Evolutionary conservation across 2,113 vertebrate genomes (phyloP).

Genomic region (Dromiciops gliroides): DNA sequence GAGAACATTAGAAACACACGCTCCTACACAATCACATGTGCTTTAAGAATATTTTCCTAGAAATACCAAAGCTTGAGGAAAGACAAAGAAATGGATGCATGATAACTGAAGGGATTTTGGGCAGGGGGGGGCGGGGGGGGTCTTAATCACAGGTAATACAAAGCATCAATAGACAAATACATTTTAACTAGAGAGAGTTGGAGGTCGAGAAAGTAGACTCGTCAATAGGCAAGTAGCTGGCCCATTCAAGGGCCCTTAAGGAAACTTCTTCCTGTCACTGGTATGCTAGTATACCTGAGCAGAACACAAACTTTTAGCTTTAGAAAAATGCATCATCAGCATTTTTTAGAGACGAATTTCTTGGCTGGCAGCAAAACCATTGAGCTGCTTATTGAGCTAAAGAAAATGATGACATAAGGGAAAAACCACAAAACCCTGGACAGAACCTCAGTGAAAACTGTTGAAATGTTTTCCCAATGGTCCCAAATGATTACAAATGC

Average conservation of each 20-base stretch:
- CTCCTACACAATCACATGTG: not conserved
- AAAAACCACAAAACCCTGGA: not conserved
- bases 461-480: not conserved
- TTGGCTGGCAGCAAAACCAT: not conserved
- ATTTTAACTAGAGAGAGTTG: not conserved
- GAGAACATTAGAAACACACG: not conserved
- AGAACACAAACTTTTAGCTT: not conserved
- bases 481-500: not conserved
- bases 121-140: no score
- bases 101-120: not conserved
- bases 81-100: not conserved
- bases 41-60: not conserved
- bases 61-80: not conserved
- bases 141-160: not conserved
- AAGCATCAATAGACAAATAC: not conserved
- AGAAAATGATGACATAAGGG: not conserved
- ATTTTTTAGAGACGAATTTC: conserved; percentile 28
- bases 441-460: conserved; percentile 11
- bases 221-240: not conserved
- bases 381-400: not conserved
- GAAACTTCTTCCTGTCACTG: not conserved
- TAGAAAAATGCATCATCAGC: conserved; percentile 22
- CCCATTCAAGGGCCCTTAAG: conserved; percentile 1
- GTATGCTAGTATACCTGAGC: not conserved
- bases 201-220: not conserved